Evolutionary conservation across 2,113 vertebrate species (phyloP).

Genomic region (Oncorhynchus keta): DNA sequence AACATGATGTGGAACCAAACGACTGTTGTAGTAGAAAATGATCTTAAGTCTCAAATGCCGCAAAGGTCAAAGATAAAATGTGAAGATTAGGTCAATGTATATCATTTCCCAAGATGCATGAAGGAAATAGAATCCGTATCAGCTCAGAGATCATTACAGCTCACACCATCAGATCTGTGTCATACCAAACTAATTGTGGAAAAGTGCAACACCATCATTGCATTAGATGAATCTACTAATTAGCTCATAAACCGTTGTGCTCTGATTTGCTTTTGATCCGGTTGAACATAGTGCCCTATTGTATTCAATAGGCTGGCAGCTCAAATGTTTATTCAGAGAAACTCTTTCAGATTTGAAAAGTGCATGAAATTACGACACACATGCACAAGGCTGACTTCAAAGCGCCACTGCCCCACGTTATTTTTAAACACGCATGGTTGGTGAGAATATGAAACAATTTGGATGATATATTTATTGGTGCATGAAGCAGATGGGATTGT

Average conservation of each 20-base stretch:
- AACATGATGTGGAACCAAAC: neutral
- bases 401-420: neutral
- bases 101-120: too few relatives aligned
- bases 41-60: too few relatives aligned
- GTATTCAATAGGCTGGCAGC: neutral
- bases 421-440: conserved; percentile 4
- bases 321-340: neutral
- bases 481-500: conserved; percentile 19
- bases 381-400: neutral
- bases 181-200: too few relatives aligned
- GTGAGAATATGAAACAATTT: conserved; percentile 17
- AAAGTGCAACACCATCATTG: too few relatives aligned
- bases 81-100: too few relatives aligned
- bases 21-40: too few relatives aligned
- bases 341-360: neutral
- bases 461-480: conserved; percentile 13
- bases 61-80: too few relatives aligned
- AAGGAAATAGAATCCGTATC: too few relatives aligned
- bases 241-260: neutral
- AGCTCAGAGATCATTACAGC: too few relatives aligned
- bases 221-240: neutral
- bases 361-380: neutral
- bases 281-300: neutral
- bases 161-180: too few relatives aligned
- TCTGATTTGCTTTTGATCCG: neutral